Percentiles rank a stretch among this genome's conserved stretches.
These are phyloP conservation scores for Athripsodes cinereus DNA, from an alignment of 2,888 invertebrate species.

Conservation along the genomic window DNA sequence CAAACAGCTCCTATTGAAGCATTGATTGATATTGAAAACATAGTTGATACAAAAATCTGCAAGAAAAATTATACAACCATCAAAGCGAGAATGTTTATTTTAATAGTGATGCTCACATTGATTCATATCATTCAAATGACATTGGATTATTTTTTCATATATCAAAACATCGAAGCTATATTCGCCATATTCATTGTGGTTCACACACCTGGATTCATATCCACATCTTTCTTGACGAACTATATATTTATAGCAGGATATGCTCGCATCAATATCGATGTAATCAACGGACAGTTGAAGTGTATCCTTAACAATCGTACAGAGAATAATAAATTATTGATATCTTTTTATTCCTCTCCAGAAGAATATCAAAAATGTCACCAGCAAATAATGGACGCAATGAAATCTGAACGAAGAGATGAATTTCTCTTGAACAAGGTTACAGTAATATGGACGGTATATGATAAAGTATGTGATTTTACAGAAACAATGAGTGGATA, in stretches of 20 bases:
- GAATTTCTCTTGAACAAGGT: not conserved
- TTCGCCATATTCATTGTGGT: not conserved
- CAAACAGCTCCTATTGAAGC: not conserved
- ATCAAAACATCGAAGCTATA: not conserved
- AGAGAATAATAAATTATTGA: not conserved
- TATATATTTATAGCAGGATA: not conserved
- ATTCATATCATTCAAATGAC: not conserved
- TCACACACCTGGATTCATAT: not conserved
- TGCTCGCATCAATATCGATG: not conserved
- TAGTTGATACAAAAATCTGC: not conserved
- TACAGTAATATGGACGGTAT: slow-evolving; percentile 6
- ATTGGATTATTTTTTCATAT: not conserved
- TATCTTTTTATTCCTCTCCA: not conserved
- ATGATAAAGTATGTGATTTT: slow-evolving; percentile 12
- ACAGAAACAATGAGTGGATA: not conserved
- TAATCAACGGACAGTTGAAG: not conserved
- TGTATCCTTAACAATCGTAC: not conserved
- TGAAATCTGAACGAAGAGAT: not conserved
- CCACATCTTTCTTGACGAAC: not conserved
- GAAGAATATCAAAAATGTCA: not conserved
- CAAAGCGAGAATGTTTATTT: not conserved
- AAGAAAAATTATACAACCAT: not conserved
- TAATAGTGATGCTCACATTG: not conserved
- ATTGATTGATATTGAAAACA: not conserved
- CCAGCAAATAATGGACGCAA: not conserved